phyloP scores from a whole-genome alignment of 2,113 vertebrate genomes.

The Planiliza haematocheilus region DNA sequence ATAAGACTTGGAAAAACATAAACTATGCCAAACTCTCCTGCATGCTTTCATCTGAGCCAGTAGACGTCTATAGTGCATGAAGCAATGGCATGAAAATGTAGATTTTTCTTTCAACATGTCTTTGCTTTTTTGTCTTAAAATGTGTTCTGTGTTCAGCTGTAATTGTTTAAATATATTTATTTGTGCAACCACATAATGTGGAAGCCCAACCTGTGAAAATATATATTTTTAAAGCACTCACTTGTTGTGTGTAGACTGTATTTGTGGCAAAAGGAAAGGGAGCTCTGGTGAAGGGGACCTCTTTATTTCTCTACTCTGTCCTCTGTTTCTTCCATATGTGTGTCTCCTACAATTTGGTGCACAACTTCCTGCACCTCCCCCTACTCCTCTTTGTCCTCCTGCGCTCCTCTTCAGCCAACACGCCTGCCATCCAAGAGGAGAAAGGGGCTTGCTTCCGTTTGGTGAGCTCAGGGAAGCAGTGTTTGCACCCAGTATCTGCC shows the following conservation, averaged over 20 bases:
- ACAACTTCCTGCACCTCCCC: conserved; percentile 52
- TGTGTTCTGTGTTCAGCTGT: conserved; percentile 25
- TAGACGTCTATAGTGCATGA: conserved; percentile 55
- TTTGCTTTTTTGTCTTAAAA: conserved; percentile 36
- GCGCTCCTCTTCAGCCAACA: conserved; percentile 88
- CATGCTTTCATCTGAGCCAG: conserved; percentile 52
- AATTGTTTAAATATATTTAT: conserved; percentile 17
- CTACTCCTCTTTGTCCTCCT: conserved; percentile 72
- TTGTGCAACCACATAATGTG: conserved; percentile 5
- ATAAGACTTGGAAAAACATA: conserved; percentile 6
- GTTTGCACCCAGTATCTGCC: conserved; percentile 96
- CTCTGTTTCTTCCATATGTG: conserved; percentile 64
- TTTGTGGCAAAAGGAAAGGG: conserved; percentile 13
- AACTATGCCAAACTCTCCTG: conserved; percentile 32
- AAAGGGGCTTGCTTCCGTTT: conserved; percentile 97
- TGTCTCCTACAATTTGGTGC: conserved; percentile 67
- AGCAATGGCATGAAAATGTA: conserved; percentile 41
- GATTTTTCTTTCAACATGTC: conserved; percentile 5
- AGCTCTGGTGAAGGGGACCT: conserved; percentile 77
- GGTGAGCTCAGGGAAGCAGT: conserved; percentile 93
- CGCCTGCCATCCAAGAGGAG: conserved; percentile 89
- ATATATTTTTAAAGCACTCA: conserved; percentile 34
- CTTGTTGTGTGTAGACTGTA: conserved; percentile 17
- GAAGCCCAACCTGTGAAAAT: neutral
- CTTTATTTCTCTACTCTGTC: conserved; percentile 73